phyloP scores from a whole-genome alignment of 2,888 invertebrate species.

The Andrena praecox region DNA sequence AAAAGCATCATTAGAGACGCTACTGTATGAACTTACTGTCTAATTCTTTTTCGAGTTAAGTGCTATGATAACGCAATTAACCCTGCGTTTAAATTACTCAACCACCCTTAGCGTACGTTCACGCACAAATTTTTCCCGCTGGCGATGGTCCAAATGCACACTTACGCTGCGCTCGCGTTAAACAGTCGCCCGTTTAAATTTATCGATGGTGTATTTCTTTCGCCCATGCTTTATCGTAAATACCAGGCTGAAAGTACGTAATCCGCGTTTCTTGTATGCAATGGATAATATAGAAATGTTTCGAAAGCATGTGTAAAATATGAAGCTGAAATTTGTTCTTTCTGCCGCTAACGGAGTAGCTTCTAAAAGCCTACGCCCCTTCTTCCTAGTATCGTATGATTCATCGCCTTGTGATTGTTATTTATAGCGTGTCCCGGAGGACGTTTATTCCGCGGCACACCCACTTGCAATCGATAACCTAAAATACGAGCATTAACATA shows the following conservation, averaged over 20 bases:
- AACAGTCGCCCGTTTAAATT: constrained; percentile 34
- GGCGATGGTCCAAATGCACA: constrained; percentile 41
- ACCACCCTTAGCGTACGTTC: constrained; percentile 19
- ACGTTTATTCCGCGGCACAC: constrained; percentile 12
- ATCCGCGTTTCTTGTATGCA: background rate
- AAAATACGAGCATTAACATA: constrained; percentile 32
- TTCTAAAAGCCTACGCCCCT: background rate
- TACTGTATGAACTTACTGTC: constrained; percentile 1
- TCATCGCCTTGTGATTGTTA: constrained; percentile 13
- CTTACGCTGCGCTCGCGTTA: constrained; percentile 15
- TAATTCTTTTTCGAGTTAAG: constrained; percentile 25
- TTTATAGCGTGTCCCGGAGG: constrained; percentile 18
- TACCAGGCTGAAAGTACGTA: background rate
- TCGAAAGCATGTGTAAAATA: background rate
- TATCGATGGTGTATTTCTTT: constrained; percentile 20
- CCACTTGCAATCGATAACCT: constrained; percentile 9
- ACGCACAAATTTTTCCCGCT: constrained; percentile 46
- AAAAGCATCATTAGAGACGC: background rate
- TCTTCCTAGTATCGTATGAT: constrained; percentile 4
- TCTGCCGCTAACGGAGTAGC: background rate
- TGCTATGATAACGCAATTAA: constrained; percentile 35
- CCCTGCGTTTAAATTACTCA: constrained; percentile 42
- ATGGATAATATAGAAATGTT: background rate
- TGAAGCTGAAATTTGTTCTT: background rate
- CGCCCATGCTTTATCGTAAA: background rate